Evolutionary conservation across 2,888 invertebrate species (phyloP).

Genomic region (Electrophaes corylata): DNA sequence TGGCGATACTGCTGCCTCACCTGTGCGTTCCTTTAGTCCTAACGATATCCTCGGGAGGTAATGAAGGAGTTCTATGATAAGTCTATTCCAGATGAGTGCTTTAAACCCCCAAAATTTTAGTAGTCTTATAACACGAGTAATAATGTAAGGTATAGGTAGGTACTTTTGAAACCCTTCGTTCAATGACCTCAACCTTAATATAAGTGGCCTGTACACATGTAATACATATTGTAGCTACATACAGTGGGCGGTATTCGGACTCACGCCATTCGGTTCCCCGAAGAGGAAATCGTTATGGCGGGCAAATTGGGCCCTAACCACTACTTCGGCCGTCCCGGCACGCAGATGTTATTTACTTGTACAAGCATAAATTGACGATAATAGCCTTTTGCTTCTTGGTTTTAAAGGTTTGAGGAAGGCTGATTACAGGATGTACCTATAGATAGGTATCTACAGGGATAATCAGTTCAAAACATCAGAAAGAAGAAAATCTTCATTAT

Average conservation of each 20-base stretch:
- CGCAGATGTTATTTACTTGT: slow-evolving; percentile 73
- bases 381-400: slow-evolving; percentile 47
- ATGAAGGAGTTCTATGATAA: no score
- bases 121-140: no score
- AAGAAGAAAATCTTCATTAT: background rate
- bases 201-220: slow-evolving; percentile 19
- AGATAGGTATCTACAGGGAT: background rate
- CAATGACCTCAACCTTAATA: slow-evolving; percentile 29
- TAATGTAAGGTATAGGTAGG: no score
- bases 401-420: slow-evolving; percentile 32
- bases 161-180: slow-evolving; percentile 18
- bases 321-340: slow-evolving; percentile 67
- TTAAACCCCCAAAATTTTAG: no score
- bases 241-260: slow-evolving; percentile 70
- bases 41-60: no score
- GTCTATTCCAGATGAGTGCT: no score
- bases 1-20: no score
- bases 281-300: slow-evolving; percentile 82
- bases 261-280: slow-evolving; percentile 82
- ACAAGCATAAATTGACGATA: slow-evolving; percentile 56
- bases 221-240: background rate
- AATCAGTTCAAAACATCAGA: background rate
- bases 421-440: slow-evolving; percentile 27
- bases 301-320: slow-evolving; percentile 82
- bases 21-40: no score